Conservation (phyloP, 2,797 vertebrate species). For the Triplophysa yarkandensis region DNA sequence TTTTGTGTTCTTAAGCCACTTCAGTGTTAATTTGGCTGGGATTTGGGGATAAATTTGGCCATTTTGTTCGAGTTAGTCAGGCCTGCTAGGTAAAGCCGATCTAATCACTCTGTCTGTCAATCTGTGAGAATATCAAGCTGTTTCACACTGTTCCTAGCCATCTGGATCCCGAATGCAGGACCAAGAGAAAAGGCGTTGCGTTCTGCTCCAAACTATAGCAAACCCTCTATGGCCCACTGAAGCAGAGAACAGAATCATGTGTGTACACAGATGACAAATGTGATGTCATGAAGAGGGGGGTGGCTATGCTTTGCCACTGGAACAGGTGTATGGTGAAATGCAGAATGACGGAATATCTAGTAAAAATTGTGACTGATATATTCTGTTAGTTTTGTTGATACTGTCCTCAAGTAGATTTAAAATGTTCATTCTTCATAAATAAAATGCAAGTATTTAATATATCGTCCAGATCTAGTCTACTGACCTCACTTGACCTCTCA, state of each 20-base stretch:
- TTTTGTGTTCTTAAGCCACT: conserved; percentile 19
- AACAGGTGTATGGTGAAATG: conserved; percentile 16
- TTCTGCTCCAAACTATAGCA: conserved; percentile 56
- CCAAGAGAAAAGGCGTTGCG: conserved; percentile 53
- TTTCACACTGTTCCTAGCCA: conserved; percentile 37
- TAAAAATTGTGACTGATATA: no score
- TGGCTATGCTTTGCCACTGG: conserved; percentile 21
- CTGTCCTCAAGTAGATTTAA: not conserved
- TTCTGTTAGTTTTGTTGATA: not conserved
- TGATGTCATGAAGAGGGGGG: conserved; percentile 14
- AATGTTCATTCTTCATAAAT: not conserved
- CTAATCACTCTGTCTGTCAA: conserved; percentile 30
- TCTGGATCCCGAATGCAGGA: conserved; percentile 35
- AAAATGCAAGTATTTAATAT: not conserved
- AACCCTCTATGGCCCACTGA: conserved; percentile 17
- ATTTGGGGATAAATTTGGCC: conserved; percentile 23
- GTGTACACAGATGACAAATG: conserved; percentile 8
- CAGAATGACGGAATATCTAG: conserved; percentile 39
- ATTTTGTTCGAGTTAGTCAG: conserved; percentile 17
- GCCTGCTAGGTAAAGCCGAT: conserved; percentile 20
- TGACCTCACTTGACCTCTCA: conserved; percentile 59
- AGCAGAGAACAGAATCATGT: conserved; percentile 5
- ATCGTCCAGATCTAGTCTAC: not conserved
- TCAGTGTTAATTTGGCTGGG: conserved; percentile 26
- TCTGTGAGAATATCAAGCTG: conserved; percentile 33